phyloP scores from a whole-genome alignment of 1,140 invertebrate species.

The Samia ricini region DNA sequence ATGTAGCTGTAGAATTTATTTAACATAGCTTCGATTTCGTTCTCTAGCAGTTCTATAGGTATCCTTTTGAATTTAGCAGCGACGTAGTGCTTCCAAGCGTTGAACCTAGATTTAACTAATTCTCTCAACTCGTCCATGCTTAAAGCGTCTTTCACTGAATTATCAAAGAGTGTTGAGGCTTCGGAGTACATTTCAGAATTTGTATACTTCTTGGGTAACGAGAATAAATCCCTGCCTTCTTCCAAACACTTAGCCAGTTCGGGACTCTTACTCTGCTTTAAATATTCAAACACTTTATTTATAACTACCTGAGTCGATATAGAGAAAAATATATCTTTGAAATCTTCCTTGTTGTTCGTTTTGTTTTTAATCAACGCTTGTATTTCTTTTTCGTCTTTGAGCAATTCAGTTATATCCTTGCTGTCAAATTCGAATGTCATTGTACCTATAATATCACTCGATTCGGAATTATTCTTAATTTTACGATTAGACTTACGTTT shows the following conservation, averaged over 20 bases:
- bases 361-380: constrained; percentile 53
- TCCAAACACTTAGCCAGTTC: constrained; percentile 54
- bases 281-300: constrained; percentile 64
- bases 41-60: constrained; percentile 55
- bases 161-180: constrained; percentile 55
- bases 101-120: constrained; percentile 50
- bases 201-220: constrained; percentile 43
- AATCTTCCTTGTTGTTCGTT: constrained; percentile 46
- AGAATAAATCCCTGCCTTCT: constrained; percentile 40
- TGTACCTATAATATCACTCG: constrained; percentile 32
- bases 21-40: constrained; percentile 57
- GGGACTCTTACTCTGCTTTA: constrained; percentile 56
- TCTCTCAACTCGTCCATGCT: constrained; percentile 61
- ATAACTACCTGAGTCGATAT: constrained; percentile 63
- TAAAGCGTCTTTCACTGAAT: constrained; percentile 60
- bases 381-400: constrained; percentile 58
- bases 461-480: constrained; percentile 37
- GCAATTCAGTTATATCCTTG: constrained; percentile 50
- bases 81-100: constrained; percentile 60
- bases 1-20: constrained; percentile 65
- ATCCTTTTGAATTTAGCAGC: constrained; percentile 58
- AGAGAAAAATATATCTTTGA: constrained; percentile 60
- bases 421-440: constrained; percentile 57
- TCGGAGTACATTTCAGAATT: constrained; percentile 53
- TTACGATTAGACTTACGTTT: constrained; percentile 61